Evolutionary conservation across 1,140 invertebrate species (phyloP).

Genomic region (Sesamia nonagrioides): DNA sequence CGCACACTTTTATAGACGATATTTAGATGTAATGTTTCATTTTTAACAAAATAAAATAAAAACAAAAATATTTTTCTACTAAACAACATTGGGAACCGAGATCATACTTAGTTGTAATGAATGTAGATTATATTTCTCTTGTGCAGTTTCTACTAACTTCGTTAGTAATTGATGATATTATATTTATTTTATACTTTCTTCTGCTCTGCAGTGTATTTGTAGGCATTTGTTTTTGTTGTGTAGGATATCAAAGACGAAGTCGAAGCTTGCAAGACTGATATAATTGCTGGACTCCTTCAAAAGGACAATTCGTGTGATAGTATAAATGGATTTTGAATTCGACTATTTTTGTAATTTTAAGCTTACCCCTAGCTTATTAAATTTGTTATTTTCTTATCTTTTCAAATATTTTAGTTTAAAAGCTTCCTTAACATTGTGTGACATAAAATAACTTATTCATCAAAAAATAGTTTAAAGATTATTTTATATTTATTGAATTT

Average conservation of each 20-base stretch:
- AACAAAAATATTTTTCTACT: slow-evolving; percentile 63
- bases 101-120: neutral
- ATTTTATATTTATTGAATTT: slow-evolving; percentile 13
- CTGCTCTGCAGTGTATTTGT: slow-evolving; percentile 31
- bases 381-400: slow-evolving; percentile 20
- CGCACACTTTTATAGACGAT: slow-evolving; percentile 41
- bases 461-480: slow-evolving; percentile 10
- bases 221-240: slow-evolving; percentile 18
- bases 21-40: slow-evolving; percentile 42
- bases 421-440: slow-evolving; percentile 6
- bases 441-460: neutral
- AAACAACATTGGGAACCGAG: neutral
- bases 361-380: slow-evolving; percentile 58
- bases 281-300: slow-evolving; percentile 71
- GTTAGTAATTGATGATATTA: neutral
- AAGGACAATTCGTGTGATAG: slow-evolving; percentile 77
- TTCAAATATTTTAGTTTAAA: neutral
- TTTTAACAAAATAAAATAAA: slow-evolving; percentile 56
- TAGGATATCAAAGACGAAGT: slow-evolving; percentile 59
- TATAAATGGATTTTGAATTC: slow-evolving; percentile 67
- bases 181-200: neutral
- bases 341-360: slow-evolving; percentile 76
- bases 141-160: slow-evolving; percentile 28
- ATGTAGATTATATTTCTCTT: slow-evolving; percentile 12
- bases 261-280: slow-evolving; percentile 82